These are phyloP conservation scores for Larimichthys crocea DNA, from an alignment of 2,113 vertebrate genomes.

Conservation along the genomic window DNA sequence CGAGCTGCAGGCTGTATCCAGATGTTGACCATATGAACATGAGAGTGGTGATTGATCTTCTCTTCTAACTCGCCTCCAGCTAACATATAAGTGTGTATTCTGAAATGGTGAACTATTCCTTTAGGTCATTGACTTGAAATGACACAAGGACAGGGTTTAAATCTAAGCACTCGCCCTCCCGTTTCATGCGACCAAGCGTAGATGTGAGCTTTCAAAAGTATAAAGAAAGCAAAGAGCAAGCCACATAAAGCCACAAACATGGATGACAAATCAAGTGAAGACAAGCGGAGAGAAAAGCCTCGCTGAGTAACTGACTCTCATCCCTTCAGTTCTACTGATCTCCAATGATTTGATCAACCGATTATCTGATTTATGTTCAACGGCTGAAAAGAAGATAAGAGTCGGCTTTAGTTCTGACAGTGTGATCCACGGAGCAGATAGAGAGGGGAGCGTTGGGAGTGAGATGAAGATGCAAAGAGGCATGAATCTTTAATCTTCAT, in stretches of 20 bases:
- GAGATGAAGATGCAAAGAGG: slow-evolving; percentile 37
- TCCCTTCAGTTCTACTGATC: slow-evolving; percentile 37
- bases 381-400: slow-evolving; percentile 53
- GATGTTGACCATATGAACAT: background rate
- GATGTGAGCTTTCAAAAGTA: background rate
- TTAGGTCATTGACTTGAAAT: background rate
- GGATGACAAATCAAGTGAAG: slow-evolving; percentile 16
- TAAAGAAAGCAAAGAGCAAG: background rate
- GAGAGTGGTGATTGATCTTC: background rate
- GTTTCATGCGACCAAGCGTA: background rate
- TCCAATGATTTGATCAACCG: slow-evolving; percentile 52
- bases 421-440: slow-evolving; percentile 30
- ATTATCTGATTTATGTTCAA: slow-evolving; percentile 67
- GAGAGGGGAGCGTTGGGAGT: slow-evolving; percentile 5
- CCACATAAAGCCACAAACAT: background rate
- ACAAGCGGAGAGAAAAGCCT: slow-evolving; percentile 12
- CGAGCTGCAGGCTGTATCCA: background rate
- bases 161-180: background rate
- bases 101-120: background rate
- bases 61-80: background rate
- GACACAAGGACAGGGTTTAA: background rate
- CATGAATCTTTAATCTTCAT: slow-evolving; percentile 54
- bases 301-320: slow-evolving; percentile 27
- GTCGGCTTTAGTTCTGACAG: slow-evolving; percentile 36
- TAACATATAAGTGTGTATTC: background rate